Conservation (phyloP, 2,113 vertebrate genomes). For the Callipepla californica region DNA sequence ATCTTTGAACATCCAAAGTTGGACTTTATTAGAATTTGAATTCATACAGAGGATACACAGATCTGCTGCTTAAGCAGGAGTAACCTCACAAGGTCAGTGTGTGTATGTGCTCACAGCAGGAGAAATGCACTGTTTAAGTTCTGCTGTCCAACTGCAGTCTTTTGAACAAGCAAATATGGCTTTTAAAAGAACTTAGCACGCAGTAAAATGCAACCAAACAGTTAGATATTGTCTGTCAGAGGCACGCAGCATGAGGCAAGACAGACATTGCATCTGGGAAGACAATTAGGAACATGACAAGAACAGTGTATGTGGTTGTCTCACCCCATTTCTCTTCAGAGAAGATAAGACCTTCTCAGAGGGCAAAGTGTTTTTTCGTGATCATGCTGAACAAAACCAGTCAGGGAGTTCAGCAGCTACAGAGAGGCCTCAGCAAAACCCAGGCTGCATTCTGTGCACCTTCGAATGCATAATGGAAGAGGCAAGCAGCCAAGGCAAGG, state of each 20-base stretch:
- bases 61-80: not conserved
- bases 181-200: not conserved
- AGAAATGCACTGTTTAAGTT: not conserved
- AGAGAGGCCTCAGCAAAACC: not conserved
- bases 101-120: not conserved
- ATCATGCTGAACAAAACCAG: not conserved
- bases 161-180: not conserved
- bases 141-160: not conserved
- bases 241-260: accelerated
- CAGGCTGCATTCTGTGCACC: not conserved
- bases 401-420: accelerated
- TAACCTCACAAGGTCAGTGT: not conserved
- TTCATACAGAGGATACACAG: not conserved
- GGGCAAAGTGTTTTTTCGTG: not conserved
- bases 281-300: accelerated
- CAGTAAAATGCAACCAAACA: not conserved
- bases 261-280: not conserved
- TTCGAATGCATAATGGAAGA: accelerated
- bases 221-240: not conserved
- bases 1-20: not conserved
- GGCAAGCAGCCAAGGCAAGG: not conserved
- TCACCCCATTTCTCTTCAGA: not conserved
- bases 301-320: not conserved
- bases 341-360: not conserved
- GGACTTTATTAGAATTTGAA: not conserved